phyloP scores from a whole-genome alignment of 2,113 vertebrate species.

The Nannobrachium achirus region DNA sequence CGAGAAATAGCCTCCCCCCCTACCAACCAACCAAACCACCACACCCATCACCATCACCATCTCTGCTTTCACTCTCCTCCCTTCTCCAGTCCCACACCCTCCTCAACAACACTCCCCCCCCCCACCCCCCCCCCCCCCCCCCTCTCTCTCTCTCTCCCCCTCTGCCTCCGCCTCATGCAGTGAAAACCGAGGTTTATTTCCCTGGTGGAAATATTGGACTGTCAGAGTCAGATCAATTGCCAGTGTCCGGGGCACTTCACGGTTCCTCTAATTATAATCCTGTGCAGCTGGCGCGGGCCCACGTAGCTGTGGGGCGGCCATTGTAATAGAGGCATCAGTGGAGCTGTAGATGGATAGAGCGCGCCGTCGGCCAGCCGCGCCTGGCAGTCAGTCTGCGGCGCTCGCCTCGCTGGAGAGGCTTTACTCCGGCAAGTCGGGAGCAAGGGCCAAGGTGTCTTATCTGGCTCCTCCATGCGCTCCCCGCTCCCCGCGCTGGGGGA shows the following conservation, averaged over 20 bases:
- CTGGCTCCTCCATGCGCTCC: slow-evolving; percentile 76
- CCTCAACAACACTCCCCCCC: slow-evolving; percentile 38
- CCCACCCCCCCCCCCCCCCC: slow-evolving; percentile 20
- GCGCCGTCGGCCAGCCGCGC: slow-evolving; percentile 73
- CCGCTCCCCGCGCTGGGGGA: slow-evolving; percentile 71
- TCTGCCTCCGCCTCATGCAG: slow-evolving; percentile 50
- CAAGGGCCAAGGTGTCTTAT: slow-evolving; percentile 80
- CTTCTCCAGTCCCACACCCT: slow-evolving; percentile 38
- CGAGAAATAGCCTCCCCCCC: slow-evolving; percentile 14
- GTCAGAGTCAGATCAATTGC: slow-evolving; percentile 84
- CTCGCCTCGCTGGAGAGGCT: slow-evolving; percentile 73
- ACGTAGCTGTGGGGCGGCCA: slow-evolving; percentile 81
- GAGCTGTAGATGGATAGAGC: slow-evolving; percentile 79
- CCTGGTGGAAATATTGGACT: slow-evolving; percentile 83
- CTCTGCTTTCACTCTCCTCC: slow-evolving; percentile 33
- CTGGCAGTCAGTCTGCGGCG: slow-evolving; percentile 74
- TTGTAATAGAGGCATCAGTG: slow-evolving; percentile 86
- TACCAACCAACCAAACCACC: too few species aligned
- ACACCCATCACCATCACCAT: slow-evolving; percentile 20
- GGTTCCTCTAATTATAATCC: slow-evolving; percentile 84
- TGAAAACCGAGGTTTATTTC: slow-evolving; percentile 77
- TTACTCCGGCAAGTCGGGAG: slow-evolving; percentile 77
- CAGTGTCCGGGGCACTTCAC: slow-evolving; percentile 81
- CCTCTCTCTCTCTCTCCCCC: slow-evolving; percentile 14
- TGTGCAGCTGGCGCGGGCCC: slow-evolving; percentile 77